phyloP scores from a whole-genome alignment of 2,113 vertebrate species.

The Cavia porcellus region DNA sequence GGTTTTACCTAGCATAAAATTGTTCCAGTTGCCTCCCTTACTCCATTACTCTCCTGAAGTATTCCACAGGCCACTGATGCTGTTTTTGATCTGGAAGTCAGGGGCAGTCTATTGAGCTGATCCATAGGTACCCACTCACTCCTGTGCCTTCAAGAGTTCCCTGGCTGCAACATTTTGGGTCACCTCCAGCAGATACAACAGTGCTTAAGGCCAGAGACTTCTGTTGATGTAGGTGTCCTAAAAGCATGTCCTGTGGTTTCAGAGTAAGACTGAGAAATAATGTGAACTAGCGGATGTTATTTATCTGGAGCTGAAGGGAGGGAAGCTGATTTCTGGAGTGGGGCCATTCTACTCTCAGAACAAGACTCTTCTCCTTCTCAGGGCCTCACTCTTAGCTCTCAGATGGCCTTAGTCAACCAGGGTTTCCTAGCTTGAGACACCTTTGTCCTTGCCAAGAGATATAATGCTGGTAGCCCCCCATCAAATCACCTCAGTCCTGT shows the following conservation, averaged over 20 bases:
- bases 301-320: neutral
- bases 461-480: neutral
- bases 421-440: neutral
- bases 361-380: neutral
- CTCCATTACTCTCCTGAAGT: neutral
- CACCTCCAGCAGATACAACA: neutral
- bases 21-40: neutral
- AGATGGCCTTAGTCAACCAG: no score
- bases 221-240: neutral
- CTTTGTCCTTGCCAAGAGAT: neutral
- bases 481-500: neutral
- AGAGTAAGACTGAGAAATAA: neutral
- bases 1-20: neutral
- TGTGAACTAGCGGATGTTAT: neutral
- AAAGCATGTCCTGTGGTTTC: neutral
- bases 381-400: neutral
- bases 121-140: neutral
- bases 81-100: neutral
- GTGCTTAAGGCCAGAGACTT: no score
- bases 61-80: neutral
- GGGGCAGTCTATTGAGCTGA: neutral
- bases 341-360: rapidly evolving
- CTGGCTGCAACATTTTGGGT: neutral
- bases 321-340: neutral
- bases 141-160: neutral